Conservation (phyloP, 64 coral and sea anemone species). For the Catalaphyllia jardinei region DNA sequence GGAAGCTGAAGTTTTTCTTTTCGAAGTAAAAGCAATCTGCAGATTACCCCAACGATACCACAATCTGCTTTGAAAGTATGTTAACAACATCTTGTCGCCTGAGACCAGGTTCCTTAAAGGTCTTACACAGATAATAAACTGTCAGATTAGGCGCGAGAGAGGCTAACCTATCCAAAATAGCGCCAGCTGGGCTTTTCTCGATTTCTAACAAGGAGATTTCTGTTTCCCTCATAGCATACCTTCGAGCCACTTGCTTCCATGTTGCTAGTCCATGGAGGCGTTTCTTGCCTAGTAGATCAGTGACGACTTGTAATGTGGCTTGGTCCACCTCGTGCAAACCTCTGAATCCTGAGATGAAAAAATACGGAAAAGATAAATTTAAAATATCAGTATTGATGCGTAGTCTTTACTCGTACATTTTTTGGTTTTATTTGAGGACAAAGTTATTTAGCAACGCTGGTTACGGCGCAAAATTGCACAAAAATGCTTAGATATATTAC, state of each 20-base stretch:
- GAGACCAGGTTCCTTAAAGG: slow-evolving; percentile 21
- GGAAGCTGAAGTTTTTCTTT: too few species aligned
- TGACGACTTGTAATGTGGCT: background rate
- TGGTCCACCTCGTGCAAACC: slow-evolving; percentile 3
- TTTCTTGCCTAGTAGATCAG: slow-evolving; percentile 29
- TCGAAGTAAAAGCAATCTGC: background rate
- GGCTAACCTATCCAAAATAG: background rate
- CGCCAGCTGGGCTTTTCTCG: slow-evolving; percentile 1
- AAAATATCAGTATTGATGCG: too few species aligned
- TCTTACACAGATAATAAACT: slow-evolving; percentile 22
- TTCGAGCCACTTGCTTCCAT: slow-evolving; percentile 27
- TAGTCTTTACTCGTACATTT: background rate
- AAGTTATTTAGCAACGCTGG: too few species aligned
- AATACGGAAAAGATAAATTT: too few species aligned
- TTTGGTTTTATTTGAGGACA: background rate
- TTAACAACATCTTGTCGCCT: slow-evolving; percentile 9
- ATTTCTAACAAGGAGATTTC: slow-evolving; percentile 17
- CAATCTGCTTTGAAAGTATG: background rate
- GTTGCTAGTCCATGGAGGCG: slow-evolving; percentile 8
- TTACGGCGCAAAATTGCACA: too few species aligned
- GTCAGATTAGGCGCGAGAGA: slow-evolving; percentile 18
- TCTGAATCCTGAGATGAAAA: slow-evolving; percentile 8
- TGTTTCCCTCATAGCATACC: slow-evolving; percentile 26
- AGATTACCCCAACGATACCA: background rate
- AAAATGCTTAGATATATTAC: too few species aligned